Conservation (phyloP, 2,888 invertebrate species). For the Diarsia brunnea region DNA sequence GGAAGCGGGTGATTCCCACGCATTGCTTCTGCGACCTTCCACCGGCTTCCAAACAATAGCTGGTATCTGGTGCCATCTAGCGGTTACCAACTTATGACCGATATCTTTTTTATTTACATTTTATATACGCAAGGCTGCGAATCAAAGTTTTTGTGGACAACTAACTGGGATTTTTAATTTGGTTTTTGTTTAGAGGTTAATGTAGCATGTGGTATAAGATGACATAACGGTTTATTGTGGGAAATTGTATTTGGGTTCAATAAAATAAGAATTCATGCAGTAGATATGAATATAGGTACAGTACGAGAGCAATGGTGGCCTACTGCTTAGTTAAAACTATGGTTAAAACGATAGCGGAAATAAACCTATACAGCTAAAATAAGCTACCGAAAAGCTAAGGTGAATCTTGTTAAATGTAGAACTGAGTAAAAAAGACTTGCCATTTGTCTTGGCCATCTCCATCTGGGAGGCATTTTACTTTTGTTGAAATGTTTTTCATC, state of each 20-base stretch:
- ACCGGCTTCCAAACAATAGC: slow-evolving; percentile 64
- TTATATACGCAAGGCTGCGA: slow-evolving; percentile 27
- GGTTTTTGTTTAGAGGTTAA: slow-evolving; percentile 10
- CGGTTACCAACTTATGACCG: slow-evolving; percentile 61
- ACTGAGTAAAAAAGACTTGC: not conserved
- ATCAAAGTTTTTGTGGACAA: slow-evolving; percentile 41
- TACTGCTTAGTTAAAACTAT: too few species aligned
- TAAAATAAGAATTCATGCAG: too few species aligned
- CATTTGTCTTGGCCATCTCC: not conserved
- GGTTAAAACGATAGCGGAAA: not conserved
- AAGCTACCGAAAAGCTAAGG: not conserved
- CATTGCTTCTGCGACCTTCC: slow-evolving; percentile 59
- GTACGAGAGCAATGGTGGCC: not conserved
- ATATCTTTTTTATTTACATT: slow-evolving; percentile 49
- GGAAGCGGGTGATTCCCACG: slow-evolving; percentile 72
- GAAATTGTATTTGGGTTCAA: not conserved
- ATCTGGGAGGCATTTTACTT: not conserved
- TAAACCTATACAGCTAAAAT: not conserved
- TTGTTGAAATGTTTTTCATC: not conserved
- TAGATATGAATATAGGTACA: not conserved
- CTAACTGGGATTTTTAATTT: slow-evolving; percentile 19
- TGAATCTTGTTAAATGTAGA: not conserved
- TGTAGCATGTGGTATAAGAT: slow-evolving; percentile 6
- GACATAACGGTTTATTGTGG: slow-evolving; percentile 18
- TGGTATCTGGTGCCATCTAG: slow-evolving; percentile 70